These are phyloP conservation scores for Plumapathes pennacea DNA, from an alignment of 92 coral and sea anemone species.

Conservation along the genomic window DNA sequence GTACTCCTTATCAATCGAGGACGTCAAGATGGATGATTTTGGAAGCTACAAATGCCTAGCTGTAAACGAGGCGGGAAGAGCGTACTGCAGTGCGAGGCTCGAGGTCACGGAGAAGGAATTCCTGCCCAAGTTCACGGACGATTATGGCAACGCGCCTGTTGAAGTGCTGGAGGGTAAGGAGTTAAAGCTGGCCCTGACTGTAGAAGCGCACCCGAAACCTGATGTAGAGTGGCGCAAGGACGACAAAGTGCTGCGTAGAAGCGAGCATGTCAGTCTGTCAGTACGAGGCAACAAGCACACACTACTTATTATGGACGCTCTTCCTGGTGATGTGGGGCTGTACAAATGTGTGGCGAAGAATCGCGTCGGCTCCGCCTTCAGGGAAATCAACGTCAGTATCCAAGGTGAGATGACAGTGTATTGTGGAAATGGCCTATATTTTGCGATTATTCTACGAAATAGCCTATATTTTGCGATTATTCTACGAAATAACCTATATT, in stretches of 20 bases:
- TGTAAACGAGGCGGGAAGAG: conserved; percentile 75
- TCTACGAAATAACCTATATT: not conserved
- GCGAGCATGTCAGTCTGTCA: conserved; percentile 61
- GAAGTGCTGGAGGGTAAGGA: conserved; percentile 79
- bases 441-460: not conserved
- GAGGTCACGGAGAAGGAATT: conserved; percentile 73
- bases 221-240: conserved; percentile 93
- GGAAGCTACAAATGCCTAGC: conserved; percentile 88
- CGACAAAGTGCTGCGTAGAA: conserved; percentile 71
- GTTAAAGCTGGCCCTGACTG: conserved; percentile 59
- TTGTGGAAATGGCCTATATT: not conserved
- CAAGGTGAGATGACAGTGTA: conserved; percentile 54
- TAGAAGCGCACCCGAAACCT: conserved; percentile 86
- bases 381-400: conserved; percentile 76
- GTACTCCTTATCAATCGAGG: conserved; percentile 47
- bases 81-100: conserved; percentile 77
- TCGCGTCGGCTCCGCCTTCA: conserved; percentile 73
- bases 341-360: conserved; percentile 91
- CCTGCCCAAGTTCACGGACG: conserved; percentile 74
- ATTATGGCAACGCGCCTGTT: conserved; percentile 65
- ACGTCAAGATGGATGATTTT: conserved; percentile 58
- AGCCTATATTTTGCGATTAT: not conserved
- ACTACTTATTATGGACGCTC: conserved; percentile 52
- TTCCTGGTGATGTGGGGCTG: conserved; percentile 83
- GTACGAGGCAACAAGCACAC: conserved; percentile 64